Percentiles rank a stretch among this genome's conserved stretches.
Conservation (phyloP, 2,888 invertebrate species). For the Agonopterix arenella region DNA sequence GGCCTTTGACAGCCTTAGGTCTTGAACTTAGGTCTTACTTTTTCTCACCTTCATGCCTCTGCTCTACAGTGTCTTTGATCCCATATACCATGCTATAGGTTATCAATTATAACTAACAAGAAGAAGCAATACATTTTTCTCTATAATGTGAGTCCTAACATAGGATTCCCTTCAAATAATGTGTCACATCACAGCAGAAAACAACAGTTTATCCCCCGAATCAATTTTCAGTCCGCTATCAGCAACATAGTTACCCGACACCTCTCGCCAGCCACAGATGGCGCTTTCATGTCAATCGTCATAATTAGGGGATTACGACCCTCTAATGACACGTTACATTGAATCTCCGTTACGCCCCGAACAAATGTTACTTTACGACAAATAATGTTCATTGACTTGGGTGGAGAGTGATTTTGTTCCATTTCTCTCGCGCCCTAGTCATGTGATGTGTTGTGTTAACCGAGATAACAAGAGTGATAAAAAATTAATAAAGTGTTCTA, state of each 20-base stretch:
- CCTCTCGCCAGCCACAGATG: conserved; percentile 68
- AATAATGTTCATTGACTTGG: conserved; percentile 54
- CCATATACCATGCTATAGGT: too few species aligned
- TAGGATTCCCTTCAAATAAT: not conserved
- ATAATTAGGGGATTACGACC: conserved; percentile 73
- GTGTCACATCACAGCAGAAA: not conserved
- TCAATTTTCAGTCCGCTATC: conserved; percentile 1
- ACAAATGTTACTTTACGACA: conserved; percentile 54
- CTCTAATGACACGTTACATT: conserved; percentile 72
- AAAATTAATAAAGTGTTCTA: too few species aligned
- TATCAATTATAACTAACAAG: too few species aligned
- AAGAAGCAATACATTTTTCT: too few species aligned
- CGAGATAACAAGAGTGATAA: not conserved
- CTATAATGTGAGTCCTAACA: too few species aligned
- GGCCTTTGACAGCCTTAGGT: too few species aligned
- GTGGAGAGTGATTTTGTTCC: conserved; percentile 5
- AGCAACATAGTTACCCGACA: conserved; percentile 55
- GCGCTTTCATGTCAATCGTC: conserved; percentile 74
- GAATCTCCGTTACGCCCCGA: conserved; percentile 65
- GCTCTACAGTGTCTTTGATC: too few species aligned
- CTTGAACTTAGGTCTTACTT: too few species aligned
- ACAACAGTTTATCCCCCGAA: not conserved
- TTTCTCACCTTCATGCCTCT: too few species aligned
- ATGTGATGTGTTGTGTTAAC: not conserved
- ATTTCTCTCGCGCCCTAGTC: not conserved